These are phyloP conservation scores for Grapholita molesta DNA, from an alignment of 1,140 invertebrate species.

Conservation along the genomic window DNA sequence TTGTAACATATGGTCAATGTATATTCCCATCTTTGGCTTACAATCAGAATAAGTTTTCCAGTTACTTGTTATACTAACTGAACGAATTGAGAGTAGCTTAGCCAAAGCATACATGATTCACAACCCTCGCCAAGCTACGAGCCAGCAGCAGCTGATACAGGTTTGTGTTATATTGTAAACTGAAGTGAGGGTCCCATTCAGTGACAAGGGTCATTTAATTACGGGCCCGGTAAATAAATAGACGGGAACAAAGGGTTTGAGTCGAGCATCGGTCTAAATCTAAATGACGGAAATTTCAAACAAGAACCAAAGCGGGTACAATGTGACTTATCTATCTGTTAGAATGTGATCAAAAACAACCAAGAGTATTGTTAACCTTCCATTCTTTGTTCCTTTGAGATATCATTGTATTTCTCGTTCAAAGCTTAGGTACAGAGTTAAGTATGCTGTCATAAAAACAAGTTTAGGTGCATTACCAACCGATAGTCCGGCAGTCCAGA, in stretches of 20 bases:
- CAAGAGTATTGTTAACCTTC: not conserved
- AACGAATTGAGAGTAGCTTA: not conserved
- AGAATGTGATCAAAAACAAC: not conserved
- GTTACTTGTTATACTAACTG: too few species aligned
- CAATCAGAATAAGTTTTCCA: too few species aligned
- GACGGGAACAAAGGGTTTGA: slow-evolving; percentile 12
- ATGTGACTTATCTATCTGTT: not conserved
- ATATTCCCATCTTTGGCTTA: too few species aligned
- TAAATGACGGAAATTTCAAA: slow-evolving; percentile 11
- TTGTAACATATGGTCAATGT: too few species aligned
- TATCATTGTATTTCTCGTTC: too few species aligned
- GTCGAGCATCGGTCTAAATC: not conserved
- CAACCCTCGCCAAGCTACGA: not conserved
- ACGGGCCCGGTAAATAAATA: slow-evolving; percentile 11
- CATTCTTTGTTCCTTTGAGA: not conserved
- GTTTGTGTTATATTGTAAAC: not conserved
- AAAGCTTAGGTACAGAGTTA: too few species aligned
- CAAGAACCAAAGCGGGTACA: not conserved
- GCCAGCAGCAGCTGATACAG: not conserved
- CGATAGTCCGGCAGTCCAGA: too few species aligned
- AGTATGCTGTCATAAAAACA: too few species aligned
- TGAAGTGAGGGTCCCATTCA: not conserved
- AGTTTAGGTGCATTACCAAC: too few species aligned
- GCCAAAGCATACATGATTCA: not conserved
- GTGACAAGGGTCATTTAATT: slow-evolving; percentile 15